Percentiles rank a stretch among this genome's conserved stretches.
Conservation (phyloP, 2,113 vertebrate genomes). For the Tapirus terrestris region DNA sequence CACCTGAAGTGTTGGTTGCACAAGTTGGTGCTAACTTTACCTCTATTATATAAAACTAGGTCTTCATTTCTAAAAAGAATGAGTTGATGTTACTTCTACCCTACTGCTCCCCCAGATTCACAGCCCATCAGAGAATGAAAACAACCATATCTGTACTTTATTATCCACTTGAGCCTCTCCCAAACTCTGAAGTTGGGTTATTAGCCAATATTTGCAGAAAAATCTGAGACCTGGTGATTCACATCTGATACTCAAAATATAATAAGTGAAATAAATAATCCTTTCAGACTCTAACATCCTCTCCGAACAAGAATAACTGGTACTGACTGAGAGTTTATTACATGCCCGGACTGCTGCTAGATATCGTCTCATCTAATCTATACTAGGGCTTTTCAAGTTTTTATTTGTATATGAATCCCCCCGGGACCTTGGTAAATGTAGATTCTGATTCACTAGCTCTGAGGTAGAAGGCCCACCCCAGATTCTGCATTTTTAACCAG, state of each 20-base stretch:
- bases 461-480: neutral
- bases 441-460: neutral
- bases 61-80: slow-evolving; percentile 5
- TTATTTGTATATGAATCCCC: neutral
- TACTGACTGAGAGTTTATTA: neutral
- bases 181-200: neutral
- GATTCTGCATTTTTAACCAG: neutral
- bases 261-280: neutral
- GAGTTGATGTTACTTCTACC: neutral
- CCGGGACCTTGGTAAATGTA: neutral
- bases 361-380: neutral
- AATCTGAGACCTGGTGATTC: neutral
- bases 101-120: neutral
- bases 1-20: neutral
- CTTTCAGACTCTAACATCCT: neutral
- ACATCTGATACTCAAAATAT: neutral
- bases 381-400: neutral
- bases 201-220: neutral
- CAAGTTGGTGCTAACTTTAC: neutral
- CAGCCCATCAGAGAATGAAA: neutral
- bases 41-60: neutral
- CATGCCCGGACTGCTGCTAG: neutral
- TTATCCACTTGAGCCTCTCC: neutral
- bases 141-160: neutral
- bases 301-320: neutral